Base-by-base conservation (phyloP, 1,140 invertebrate species). In the Mizuhopecten yessoensis region DNA sequence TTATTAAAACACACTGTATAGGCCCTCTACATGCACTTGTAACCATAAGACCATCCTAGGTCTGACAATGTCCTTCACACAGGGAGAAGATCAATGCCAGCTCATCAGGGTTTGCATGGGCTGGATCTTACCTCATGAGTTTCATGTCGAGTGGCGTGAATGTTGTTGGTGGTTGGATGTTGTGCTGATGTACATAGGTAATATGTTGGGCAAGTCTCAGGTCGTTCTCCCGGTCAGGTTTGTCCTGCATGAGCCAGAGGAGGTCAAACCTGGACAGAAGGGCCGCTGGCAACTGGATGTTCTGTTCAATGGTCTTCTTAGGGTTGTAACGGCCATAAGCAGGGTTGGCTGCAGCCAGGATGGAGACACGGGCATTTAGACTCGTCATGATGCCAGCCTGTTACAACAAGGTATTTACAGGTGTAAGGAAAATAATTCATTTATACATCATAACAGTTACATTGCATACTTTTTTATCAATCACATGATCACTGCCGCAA, bases 281-380 rank as follows among this genome's bases (percentile, higher is more conserved):
- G n/a, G 99, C 99, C 34, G 99, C 99, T 1, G 99, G 99, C 57
- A 99, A 97, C 95, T 99, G 99, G 90, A 99, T 98, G 96, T 99
- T 99, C 95, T 99, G 99, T 97, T 99, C 99, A 42, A 99, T 97
- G 0, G 98, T 98, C 93, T 98, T 97, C 95, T 99, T 99, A 0
- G 99, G 98, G 97, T 99, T 99, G 97, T 99, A 99, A 36, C 96
- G 92, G 17, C 99, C 99, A 96, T 98, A 99, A 0, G 99, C 99
- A 29, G 99, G 99, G 97, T 99, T 99, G 15, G 99, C 99, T 2
- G 99, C 99, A 13, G 99, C 99, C 93, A 99, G 97, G 95, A 99
- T 99, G 0, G 99, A 99, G 11, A 99, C 98, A 92, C 99, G 97
- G 0, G 99, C 99, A 97, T 99, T 99, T 33, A 99, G 96, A 39